Percentiles rank a stretch among this genome's conserved stretches.
Conservation (phyloP, 1,140 invertebrate species). For the Pomacea maculata region DNA sequence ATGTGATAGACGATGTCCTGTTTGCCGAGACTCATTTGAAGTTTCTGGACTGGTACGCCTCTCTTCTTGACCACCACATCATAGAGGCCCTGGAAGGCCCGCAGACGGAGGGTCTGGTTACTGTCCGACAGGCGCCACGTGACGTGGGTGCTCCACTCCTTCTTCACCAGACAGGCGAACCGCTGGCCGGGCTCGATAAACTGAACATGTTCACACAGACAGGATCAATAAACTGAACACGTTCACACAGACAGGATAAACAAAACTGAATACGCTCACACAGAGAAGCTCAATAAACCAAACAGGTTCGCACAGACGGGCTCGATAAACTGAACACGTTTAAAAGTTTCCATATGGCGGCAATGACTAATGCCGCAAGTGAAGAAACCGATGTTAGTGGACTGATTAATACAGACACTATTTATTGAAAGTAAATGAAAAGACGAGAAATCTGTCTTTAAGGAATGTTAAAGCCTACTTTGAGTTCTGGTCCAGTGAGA, state of each 20-base stretch:
- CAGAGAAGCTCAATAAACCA: too few species aligned
- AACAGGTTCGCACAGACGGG: neutral
- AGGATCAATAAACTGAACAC: too few species aligned
- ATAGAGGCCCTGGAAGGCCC: constrained; percentile 27
- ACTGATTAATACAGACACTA: too few species aligned
- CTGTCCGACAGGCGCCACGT: neutral
- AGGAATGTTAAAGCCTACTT: neutral
- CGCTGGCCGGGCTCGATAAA: constrained; percentile 17
- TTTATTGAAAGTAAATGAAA: too few species aligned
- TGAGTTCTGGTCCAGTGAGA: neutral
- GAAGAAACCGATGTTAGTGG: too few species aligned
- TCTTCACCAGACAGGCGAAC: constrained; percentile 21
- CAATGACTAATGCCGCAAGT: too few species aligned
- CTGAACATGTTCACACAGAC: neutral
- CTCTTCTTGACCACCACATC: constrained; percentile 15
- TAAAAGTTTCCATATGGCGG: too few species aligned
- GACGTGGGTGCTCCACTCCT: constrained; percentile 22
- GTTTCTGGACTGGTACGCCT: constrained; percentile 5
- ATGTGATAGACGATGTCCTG: neutral
- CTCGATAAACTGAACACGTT: too few species aligned
- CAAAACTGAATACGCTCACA: too few species aligned
- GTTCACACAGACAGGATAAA: too few species aligned
- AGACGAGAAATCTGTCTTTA: too few species aligned
- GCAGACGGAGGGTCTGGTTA: neutral
- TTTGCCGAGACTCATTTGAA: constrained; percentile 8